Conservation (phyloP, 2,113 vertebrate genomes). For the Gallinago media region DNA sequence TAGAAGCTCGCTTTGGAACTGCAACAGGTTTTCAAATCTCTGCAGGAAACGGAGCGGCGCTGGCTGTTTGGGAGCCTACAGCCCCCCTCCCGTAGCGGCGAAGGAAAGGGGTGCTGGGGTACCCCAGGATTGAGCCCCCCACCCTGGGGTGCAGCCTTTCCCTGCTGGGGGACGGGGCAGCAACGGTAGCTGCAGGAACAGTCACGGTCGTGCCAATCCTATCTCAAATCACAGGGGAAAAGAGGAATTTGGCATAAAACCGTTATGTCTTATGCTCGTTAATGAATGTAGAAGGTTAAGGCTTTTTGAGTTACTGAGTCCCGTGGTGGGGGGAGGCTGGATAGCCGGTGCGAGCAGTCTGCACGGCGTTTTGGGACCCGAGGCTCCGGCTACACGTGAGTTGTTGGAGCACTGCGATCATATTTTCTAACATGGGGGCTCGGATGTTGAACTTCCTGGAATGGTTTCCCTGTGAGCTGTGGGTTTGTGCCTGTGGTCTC, state of each 20-base stretch:
- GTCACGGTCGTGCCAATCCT: neutral
- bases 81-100: neutral
- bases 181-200: neutral
- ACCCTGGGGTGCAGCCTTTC: neutral
- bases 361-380: neutral
- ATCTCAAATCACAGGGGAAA: neutral
- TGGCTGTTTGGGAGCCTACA: neutral
- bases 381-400: neutral
- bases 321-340: neutral
- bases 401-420: conserved; percentile 21
- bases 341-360: neutral
- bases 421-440: neutral
- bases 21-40: conserved; percentile 68
- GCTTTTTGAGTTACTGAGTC: conserved; percentile 6
- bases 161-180: neutral
- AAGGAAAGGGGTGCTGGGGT: neutral
- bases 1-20: conserved; percentile 65
- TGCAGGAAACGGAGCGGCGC: conserved; percentile 35
- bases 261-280: neutral
- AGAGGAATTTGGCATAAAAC: conserved; percentile 54
- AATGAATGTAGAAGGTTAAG: conserved; percentile 8
- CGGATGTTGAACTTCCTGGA: conserved; percentile 37
- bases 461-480: conserved; percentile 13
- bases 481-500: conserved; percentile 43
- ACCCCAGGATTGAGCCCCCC: neutral